phyloP scores from a whole-genome alignment of 1,140 invertebrate species.

The Anoplophora glabripennis region DNA sequence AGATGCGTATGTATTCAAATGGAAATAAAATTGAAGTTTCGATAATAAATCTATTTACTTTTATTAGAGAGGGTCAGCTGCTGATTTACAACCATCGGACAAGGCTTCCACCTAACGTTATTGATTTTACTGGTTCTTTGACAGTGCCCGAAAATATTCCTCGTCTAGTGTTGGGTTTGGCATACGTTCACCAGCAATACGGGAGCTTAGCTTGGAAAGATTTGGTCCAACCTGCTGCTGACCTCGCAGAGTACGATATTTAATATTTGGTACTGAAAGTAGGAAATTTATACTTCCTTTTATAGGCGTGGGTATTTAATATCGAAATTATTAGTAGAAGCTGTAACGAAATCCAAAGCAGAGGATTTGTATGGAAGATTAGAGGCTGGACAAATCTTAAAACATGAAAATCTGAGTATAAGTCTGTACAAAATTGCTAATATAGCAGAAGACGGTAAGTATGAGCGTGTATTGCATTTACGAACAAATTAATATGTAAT shows the following conservation, averaged over 20 bases:
- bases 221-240: slow-evolving; percentile 62
- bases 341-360: slow-evolving; percentile 48
- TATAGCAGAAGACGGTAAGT: slow-evolving; percentile 51
- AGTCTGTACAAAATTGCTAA: slow-evolving; percentile 52
- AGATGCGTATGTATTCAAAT: slow-evolving; percentile 59
- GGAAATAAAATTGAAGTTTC: background rate
- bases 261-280: background rate
- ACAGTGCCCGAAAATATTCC: slow-evolving; percentile 54
- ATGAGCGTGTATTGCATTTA: slow-evolving; percentile 15
- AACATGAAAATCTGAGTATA: slow-evolving; percentile 47
- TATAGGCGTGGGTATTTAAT: slow-evolving; percentile 53
- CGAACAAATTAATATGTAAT: slow-evolving; percentile 12
- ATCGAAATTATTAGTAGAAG: slow-evolving; percentile 51
- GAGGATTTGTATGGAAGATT: slow-evolving; percentile 48
- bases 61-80: slow-evolving; percentile 67
- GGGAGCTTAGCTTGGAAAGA: slow-evolving; percentile 65
- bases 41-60: slow-evolving; percentile 10
- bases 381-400: slow-evolving; percentile 51
- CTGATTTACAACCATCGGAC: slow-evolving; percentile 67
- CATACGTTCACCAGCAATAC: slow-evolving; percentile 57
- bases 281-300: slow-evolving; percentile 1
- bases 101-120: slow-evolving; percentile 50
- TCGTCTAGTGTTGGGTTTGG: slow-evolving; percentile 58
- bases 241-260: slow-evolving; percentile 54
- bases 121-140: slow-evolving; percentile 56